These are phyloP conservation scores for Platalea minor DNA, from an alignment of 2,797 vertebrate genomes.

Conservation along the genomic window DNA sequence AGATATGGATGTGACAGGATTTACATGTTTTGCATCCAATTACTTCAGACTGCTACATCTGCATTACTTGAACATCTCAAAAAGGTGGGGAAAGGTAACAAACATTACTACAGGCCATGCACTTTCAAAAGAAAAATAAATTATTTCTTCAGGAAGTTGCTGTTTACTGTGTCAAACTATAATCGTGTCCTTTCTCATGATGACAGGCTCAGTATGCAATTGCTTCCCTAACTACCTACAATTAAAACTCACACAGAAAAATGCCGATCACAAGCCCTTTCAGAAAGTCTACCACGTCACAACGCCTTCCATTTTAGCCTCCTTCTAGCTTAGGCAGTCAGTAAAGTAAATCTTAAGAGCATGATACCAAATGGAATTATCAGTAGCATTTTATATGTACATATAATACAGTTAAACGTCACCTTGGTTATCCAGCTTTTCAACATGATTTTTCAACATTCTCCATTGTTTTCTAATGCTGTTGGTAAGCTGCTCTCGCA, in stretches of 20 bases:
- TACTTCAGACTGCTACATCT: background rate
- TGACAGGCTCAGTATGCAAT: background rate
- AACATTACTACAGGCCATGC: background rate
- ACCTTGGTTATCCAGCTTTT: constrained; percentile 94
- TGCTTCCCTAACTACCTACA: background rate
- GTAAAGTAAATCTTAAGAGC: background rate
- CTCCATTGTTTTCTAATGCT: constrained; percentile 98
- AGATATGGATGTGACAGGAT: background rate
- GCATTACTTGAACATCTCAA: background rate
- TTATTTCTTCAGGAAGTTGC: background rate
- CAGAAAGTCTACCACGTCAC: background rate
- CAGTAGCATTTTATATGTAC: background rate
- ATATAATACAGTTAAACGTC: background rate
- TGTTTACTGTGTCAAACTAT: background rate
- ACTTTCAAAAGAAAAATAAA: background rate
- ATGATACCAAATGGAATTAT: background rate
- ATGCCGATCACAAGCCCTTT: background rate
- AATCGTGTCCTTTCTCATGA: background rate
- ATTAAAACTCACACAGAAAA: background rate
- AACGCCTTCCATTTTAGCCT: background rate
- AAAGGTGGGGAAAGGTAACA: background rate
- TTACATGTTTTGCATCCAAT: background rate
- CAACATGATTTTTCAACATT: constrained; percentile 91
- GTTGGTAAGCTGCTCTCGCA: constrained; percentile 91
- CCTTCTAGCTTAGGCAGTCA: background rate